Base-by-base conservation (phyloP, 2,797 vertebrate species). In the Chaetodon trifasciatus region DNA sequence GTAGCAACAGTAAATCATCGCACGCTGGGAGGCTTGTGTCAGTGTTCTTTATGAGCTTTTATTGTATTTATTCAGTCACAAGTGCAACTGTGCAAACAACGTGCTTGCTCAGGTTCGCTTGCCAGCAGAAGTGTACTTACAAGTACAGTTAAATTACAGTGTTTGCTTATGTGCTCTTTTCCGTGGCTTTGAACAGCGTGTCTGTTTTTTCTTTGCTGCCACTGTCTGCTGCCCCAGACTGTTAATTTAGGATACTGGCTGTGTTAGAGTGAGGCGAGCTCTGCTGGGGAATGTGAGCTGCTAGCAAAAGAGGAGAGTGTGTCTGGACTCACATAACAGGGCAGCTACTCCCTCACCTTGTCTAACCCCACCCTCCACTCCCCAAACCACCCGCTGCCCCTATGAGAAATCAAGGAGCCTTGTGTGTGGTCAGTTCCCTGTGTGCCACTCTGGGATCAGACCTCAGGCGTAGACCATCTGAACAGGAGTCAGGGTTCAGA, bases 241-340 rank as follows among this genome's bases (percentile, higher is more conserved):
- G 83, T 85, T 88, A 78, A 90, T 86, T 91, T 76, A 78, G 52
- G 67, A 76, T 53, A 50, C 75, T 68, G 75, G 57, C 70, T 74
- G 75, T 70, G 65, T 24, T 24, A 64, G 70, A 67, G 52, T 68
- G 55, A 82, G 63, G 62, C 35, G 60, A 47, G 57, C 60, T 83
- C 68, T 67, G 15, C 65, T 55, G 68, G 81, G 82, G 68, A 84
- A 79, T 74, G 53, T 64, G 47, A 83, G 70, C 66, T 69, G 53
- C 58, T 37, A 23, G 72, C 50, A 69, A 66, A 73, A 68, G 24
- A 72, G 62, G 32, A 65, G 60, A 44, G 44, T 63, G 66, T 74
- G 74, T 83, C 66, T 75, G 69, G 56, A 69, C 66, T 86, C 65
- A 6, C 70, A 57, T n/a, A 63, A 65, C 21, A 63, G 46, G 35